Base-by-base conservation (phyloP, 2,113 vertebrate species). In the Paracanthobrama guichenoti region DNA sequence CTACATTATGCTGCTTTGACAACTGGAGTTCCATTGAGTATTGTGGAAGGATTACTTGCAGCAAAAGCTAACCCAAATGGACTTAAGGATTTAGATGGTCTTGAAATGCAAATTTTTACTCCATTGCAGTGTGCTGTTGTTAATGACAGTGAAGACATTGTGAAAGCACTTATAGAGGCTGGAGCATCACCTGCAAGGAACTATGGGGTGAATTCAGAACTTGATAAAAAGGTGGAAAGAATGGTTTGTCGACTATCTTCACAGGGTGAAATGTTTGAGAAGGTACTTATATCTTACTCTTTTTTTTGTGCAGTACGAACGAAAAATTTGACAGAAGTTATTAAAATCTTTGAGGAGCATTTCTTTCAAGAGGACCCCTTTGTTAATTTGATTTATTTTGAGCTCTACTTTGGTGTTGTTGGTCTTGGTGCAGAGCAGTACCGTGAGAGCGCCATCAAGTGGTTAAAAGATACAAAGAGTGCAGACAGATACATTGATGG, bases 351-450 rank as follows among this genome's bases (percentile, higher is more conserved):
- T 74, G 16, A 81, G 12, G 31, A 69, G 44, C 2, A 85, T 22
- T 90, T 93, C 89, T 28, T 93, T 31, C 18, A 6, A 3, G 89
- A 93, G 44, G 0, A 93, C 85, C 92, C 91, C 60, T 74, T 50
- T 5, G 2, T 0, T 20, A 86, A 90, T 81, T 0, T 88, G 6
- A 81, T 71, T 42, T 81, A 91, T 24, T 84, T 89, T 85, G 92
- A 94, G 82, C 0, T 0, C 0, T 82, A 88, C 0, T 90, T 90
- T 31, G 81, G 0, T 76, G 26, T 39, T 1, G 1, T 39, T 39
- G 39, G 39, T 7, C 39, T 0, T 6, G 0, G 0, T 22, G 0
- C 0, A 0, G 88, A 88, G 3, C 74, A 87, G 64, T 93, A 91
- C 76, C 44, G 1, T 2, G 69, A 85, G 24, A 28, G 0, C 8